Conservation (phyloP, 2,113 vertebrate genomes). For the Pelobates fuscus region DNA sequence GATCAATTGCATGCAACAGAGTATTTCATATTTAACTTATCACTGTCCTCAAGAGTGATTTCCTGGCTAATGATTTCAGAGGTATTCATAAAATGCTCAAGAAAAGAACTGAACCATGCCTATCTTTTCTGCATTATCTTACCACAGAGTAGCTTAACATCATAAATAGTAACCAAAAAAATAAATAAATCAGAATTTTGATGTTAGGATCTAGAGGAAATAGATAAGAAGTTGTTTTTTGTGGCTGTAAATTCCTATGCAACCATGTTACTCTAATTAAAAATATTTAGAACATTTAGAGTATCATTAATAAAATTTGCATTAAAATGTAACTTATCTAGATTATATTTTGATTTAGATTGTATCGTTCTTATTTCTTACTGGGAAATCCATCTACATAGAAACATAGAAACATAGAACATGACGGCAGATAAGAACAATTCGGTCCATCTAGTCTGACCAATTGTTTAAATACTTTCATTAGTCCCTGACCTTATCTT, state of each 20-base stretch:
- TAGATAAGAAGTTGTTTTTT: slow-evolving; percentile 24
- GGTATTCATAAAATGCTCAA: slow-evolving; percentile 26
- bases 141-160: slow-evolving; percentile 11
- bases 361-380: no score
- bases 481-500: no score
- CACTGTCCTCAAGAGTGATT: slow-evolving; percentile 21
- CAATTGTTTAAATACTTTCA: no score
- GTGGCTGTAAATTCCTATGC: not conserved
- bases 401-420: no score
- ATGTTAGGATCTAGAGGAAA: slow-evolving; percentile 23
- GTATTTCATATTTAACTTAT: slow-evolving; percentile 14
- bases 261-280: no score
- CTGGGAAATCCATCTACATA: no score
- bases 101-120: slow-evolving; percentile 32
- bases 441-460: no score
- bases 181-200: slow-evolving; percentile 32
- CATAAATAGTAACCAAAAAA: slow-evolving; percentile 14
- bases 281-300: no score
- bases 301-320: no score
- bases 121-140: slow-evolving; percentile 32
- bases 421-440: no score
- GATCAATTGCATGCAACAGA: not conserved
- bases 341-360: no score
- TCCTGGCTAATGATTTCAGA: slow-evolving; percentile 29
- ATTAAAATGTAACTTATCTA: no score